Evolutionary conservation across 2,888 invertebrate genomes (phyloP).

Genomic region (Chaetogeoica ovagalla): DNA sequence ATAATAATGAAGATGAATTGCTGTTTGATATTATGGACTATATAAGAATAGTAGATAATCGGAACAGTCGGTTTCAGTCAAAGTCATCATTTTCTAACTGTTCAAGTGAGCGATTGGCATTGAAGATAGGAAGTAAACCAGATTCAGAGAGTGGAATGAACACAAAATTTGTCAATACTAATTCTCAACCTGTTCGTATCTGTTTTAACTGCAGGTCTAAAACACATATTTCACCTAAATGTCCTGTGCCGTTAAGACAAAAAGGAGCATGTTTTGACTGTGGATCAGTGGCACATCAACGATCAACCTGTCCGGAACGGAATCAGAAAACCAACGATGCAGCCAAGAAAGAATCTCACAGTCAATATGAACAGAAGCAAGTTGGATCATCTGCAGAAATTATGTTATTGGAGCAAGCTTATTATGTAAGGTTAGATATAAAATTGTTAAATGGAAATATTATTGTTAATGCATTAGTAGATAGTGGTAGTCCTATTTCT

Average conservation of each 20-base stretch:
- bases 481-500: conserved; percentile 6
- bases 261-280: too few species aligned
- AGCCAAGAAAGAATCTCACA: too few species aligned
- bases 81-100: neutral
- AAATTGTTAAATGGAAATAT: conserved; percentile 4
- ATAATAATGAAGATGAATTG: neutral
- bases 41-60: neutral
- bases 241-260: neutral
- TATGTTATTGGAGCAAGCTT: conserved; percentile 1
- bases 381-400: neutral
- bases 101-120: neutral
- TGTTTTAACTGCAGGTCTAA: neutral
- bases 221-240: neutral
- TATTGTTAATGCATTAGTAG: conserved; percentile 2
- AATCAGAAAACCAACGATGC: neutral
- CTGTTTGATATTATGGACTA: neutral
- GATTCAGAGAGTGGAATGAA: neutral
- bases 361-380: too few species aligned
- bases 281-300: neutral
- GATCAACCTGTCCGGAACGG: neutral
- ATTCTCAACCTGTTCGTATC: neutral
- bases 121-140: neutral
- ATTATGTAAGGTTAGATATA: conserved; percentile 2
- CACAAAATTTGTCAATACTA: neutral
- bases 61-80: neutral